Base-by-base conservation (phyloP, 1,140 invertebrate genomes). In the Ctenoplectra terminalis region DNA sequence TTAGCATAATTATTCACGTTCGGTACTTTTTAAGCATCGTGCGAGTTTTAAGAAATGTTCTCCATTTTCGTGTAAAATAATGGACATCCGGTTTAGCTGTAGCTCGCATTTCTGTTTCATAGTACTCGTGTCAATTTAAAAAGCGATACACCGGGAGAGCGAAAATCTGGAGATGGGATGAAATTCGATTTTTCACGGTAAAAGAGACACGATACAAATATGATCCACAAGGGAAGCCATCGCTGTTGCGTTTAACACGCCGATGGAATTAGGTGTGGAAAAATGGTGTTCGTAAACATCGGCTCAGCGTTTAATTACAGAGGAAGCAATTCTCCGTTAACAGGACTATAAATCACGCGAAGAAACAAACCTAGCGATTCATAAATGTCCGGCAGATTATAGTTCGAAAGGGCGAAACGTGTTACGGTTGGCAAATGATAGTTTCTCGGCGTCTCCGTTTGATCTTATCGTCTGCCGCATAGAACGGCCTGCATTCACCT, bases 381-480 rank as follows among this genome's bases (percentile, higher is more conserved):
- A 54, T 31, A 40, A 60, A 60, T 20, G 40, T 40, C 50, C 52
- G 17, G 1, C 0, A 31, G 40, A 73, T 73, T 60, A 73, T 43
- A 34, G 37, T 58, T 6, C 1, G 37, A 58, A 20, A 11, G 5
- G 6, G 37, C 29, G 48, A 31, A 52, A 69, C 7, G 48, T 7
- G 66, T 2, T 7, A 13, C 23, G 29, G 4, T 7, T 0, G 15
- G 20, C 23, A 11, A n/a, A 31, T 43, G 23, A 20, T 17, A 56
- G 37, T 20, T 52, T 50, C 46, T 58, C 20, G 48, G 26, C 29
- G 29, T 20, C 20, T 13, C 17, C 31, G 69, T 73, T 61, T 15
- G 76, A 61, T 79, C 29, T 37, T 72, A 79, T 79, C 76, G 52
- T 31, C 26, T 11, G 64, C 23, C 67, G n/a, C 46, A 29, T 63